phyloP scores from a whole-genome alignment of 1,140 invertebrate species.

The Hylaeus anthracinus region DNA sequence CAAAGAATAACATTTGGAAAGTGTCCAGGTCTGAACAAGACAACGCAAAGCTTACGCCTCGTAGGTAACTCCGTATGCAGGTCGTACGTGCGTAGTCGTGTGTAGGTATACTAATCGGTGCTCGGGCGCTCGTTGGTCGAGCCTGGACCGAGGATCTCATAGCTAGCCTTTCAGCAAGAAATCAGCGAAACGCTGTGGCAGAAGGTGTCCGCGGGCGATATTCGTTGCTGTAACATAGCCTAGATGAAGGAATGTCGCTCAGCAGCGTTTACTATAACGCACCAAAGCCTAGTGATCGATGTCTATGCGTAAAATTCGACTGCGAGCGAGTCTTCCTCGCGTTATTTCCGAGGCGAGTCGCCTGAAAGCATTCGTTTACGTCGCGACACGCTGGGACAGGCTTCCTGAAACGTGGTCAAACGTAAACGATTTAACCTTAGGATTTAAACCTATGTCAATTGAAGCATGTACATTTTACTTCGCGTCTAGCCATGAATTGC shows the following conservation, averaged over 20 bases:
- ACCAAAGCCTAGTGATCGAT: slow-evolving; percentile 37
- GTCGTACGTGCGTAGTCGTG: slow-evolving; percentile 38
- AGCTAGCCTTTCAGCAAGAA: background rate
- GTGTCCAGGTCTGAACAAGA: background rate
- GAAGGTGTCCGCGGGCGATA: background rate
- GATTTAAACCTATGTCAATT: too few relatives aligned
- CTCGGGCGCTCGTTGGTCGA: background rate
- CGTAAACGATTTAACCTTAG: too few relatives aligned
- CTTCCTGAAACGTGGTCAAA: too few relatives aligned
- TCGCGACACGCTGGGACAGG: background rate
- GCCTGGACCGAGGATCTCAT: background rate
- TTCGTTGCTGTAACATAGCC: background rate
- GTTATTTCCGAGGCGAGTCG: background rate
- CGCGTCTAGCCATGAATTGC: too few relatives aligned
- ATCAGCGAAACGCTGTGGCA: background rate
- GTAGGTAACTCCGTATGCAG: slow-evolving; percentile 48
- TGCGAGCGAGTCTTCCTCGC: background rate
- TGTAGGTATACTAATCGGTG: slow-evolving; percentile 3
- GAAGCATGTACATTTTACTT: too few relatives aligned
- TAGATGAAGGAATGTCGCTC: background rate
- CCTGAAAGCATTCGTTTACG: background rate
- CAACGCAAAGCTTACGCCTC: slow-evolving; percentile 31
- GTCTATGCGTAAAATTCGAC: slow-evolving; percentile 29
- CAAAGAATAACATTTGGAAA: too few relatives aligned
- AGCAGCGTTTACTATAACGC: slow-evolving; percentile 26